These are phyloP conservation scores for Protaetia brevitarsis DNA, from an alignment of 1,140 invertebrate genomes.

Conservation along the genomic window DNA sequence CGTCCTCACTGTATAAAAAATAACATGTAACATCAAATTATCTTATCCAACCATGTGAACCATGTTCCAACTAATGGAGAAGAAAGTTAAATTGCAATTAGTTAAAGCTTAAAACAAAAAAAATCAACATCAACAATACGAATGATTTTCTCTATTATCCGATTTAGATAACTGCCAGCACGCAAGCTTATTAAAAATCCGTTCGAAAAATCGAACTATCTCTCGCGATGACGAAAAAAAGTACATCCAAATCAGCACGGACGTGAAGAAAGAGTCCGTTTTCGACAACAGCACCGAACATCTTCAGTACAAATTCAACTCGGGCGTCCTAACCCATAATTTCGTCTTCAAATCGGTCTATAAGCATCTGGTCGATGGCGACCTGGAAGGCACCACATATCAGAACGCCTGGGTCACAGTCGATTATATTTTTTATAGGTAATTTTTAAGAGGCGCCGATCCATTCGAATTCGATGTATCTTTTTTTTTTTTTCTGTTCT, in stretches of 20 bases:
- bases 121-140: too few relatives aligned
- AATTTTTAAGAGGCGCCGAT: slow-evolving; percentile 23
- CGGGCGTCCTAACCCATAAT: slow-evolving; percentile 53
- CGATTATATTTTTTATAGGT: slow-evolving; percentile 78
- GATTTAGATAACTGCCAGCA: slow-evolving; percentile 62
- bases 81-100: too few relatives aligned
- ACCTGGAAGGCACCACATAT: slow-evolving; percentile 64
- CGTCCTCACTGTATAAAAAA: too few relatives aligned
- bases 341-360: slow-evolving; percentile 59
- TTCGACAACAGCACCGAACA: neutral
- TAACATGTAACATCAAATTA: too few relatives aligned
- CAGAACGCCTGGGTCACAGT: slow-evolving; percentile 76
- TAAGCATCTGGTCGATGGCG: slow-evolving; percentile 44
- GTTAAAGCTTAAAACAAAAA: too few relatives aligned
- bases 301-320: slow-evolving; percentile 46
- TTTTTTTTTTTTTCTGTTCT: too few relatives aligned
- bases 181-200: slow-evolving; percentile 51
- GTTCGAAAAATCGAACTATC: slow-evolving; percentile 37
- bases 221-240: slow-evolving; percentile 29
- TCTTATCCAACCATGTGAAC: too few relatives aligned
- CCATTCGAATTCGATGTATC: neutral
- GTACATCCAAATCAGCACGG: slow-evolving; percentile 32
- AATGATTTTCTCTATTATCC: neutral
- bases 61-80: too few relatives aligned
- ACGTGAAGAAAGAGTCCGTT: slow-evolving; percentile 13